Evolutionary conservation across 2,888 invertebrate species (phyloP), one percentile per base, ranked within the genome.

Genomic region (Chouioia cunea): DNA sequence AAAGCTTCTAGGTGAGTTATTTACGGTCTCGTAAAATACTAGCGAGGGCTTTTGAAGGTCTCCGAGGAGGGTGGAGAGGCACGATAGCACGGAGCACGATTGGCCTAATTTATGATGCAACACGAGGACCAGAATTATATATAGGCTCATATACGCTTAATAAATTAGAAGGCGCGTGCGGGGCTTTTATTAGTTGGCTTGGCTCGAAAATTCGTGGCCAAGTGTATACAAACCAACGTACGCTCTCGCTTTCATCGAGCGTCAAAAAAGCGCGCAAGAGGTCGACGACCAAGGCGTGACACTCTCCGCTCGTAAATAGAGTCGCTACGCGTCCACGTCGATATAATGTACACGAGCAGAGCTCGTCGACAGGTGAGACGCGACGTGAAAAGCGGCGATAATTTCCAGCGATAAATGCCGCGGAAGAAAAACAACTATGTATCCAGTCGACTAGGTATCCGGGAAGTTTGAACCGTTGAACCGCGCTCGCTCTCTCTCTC

Each of bases 381-480:
- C 52, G 44, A 36, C 57, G 66, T 46, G 71, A 66, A 63, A 63
- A 71, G 54, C 53, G 58, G n/a, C n/a, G 71, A 67, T 67, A 71
- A 71, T 71, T 63, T 15, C 47, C 36, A 16, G 22, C 63, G 66
- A 66, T 71, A 71, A 66, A 63, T 48, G 57, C 47, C 6, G 6
- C 27, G 3, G 27, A 27, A 27, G n/a, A n/a, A n/a, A n/a, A n/a
- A n/a, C n/a, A n/a, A 27, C 43, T 50, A 52, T 43, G 14, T 68
- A 46, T 46, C 46, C 14, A 44, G 54, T 23, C 50, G 43, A 77
- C 77, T 73, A 76, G 76, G 75, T 82, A 84, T 85, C 84, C 85
- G 84, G 85, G 85, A 85, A 84, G 84, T 84, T 83, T 83, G 84
- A 81, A 79, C 81, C 83, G 81, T 83, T 84, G 85, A 85, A 84